Evolutionary conservation across 1,140 invertebrate genomes (phyloP).

Genomic region (Ceratoteleas bidentatus): DNA sequence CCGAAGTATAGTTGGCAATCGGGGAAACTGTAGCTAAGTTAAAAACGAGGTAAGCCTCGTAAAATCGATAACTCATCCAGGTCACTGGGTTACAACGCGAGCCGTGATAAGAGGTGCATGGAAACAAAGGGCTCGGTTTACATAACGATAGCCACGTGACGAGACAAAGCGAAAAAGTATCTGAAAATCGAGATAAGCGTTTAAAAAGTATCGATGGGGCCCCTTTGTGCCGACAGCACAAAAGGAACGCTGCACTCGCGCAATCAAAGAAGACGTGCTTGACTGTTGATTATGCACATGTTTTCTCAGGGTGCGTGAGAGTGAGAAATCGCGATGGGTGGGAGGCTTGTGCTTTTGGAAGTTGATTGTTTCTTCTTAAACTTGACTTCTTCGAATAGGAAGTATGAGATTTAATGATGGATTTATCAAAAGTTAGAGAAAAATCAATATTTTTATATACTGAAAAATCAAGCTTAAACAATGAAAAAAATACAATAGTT

Average conservation of each 20-base stretch:
- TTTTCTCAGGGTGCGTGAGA: background rate
- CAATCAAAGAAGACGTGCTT: background rate
- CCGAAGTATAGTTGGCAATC: slow-evolving; percentile 29
- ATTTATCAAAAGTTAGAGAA: too few relatives aligned
- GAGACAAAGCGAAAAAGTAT: slow-evolving; percentile 42
- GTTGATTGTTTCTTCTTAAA: too few relatives aligned
- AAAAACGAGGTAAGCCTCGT: slow-evolving; percentile 66
- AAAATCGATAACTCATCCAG: slow-evolving; percentile 77
- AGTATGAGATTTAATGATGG: too few relatives aligned
- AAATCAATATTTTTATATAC: too few relatives aligned
- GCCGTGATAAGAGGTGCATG: slow-evolving; percentile 70
- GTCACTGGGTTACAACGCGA: slow-evolving; percentile 74
- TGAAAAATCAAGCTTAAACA: too few relatives aligned
- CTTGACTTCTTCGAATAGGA: too few relatives aligned
- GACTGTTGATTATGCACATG: background rate
- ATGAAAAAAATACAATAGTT: too few relatives aligned
- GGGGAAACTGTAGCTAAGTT: slow-evolving; percentile 63
- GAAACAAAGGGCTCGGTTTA: slow-evolving; percentile 63
- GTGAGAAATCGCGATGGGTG: too few relatives aligned
- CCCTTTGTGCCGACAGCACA: slow-evolving; percentile 4
- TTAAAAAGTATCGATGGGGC: slow-evolving; percentile 2
- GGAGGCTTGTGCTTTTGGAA: too few relatives aligned
- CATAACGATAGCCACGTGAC: slow-evolving; percentile 46
- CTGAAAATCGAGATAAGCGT: slow-evolving; percentile 23
- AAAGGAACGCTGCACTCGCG: background rate